A percentile compares a stretch with the other conserved stretches of the same genome.
Evolutionary conservation across 2,888 invertebrate genomes (phyloP).

Genomic region (Mythimna vitellina): DNA sequence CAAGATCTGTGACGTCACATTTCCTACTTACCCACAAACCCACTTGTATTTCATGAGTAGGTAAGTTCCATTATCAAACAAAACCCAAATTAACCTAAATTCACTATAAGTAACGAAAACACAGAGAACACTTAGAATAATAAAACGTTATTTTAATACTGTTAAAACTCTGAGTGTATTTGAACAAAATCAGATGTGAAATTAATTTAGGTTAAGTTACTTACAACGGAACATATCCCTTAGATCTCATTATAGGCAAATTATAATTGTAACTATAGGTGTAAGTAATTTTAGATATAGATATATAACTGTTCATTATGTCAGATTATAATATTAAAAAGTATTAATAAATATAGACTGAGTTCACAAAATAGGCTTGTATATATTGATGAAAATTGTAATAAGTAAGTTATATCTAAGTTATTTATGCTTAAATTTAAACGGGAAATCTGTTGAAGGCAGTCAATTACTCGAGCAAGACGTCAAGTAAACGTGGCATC

Average conservation of each 20-base stretch:
- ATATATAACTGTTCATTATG: slow-evolving; percentile 61
- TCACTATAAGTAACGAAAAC: slow-evolving; percentile 12
- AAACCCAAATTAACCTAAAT: slow-evolving; percentile 14
- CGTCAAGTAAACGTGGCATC: slow-evolving; percentile 52
- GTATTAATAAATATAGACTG: slow-evolving; percentile 86
- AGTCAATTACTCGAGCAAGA: slow-evolving; percentile 68
- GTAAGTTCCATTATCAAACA: neutral
- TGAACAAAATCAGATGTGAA: slow-evolving; percentile 24
- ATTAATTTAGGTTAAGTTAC: slow-evolving; percentile 49
- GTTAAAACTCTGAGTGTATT: slow-evolving; percentile 21
- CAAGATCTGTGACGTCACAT: neutral
- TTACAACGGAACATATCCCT: slow-evolving; percentile 71
- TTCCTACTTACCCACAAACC: neutral
- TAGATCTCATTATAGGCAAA: slow-evolving; percentile 64
- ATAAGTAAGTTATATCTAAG: slow-evolving; percentile 60
- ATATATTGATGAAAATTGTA: slow-evolving; percentile 70
- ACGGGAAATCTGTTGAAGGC: slow-evolving; percentile 61
- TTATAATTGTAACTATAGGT: slow-evolving; percentile 28
- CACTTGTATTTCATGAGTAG: neutral
- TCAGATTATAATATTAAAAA: slow-evolving; percentile 68
- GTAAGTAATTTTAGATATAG: slow-evolving; percentile 67
- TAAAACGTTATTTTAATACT: slow-evolving; percentile 51
- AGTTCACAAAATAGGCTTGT: slow-evolving; percentile 79
- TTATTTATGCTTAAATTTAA: slow-evolving; percentile 66
- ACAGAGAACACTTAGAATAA: slow-evolving; percentile 27